Evolutionary conservation across 1,140 invertebrate species (phyloP).

Genomic region (Eriocheir sinensis): DNA sequence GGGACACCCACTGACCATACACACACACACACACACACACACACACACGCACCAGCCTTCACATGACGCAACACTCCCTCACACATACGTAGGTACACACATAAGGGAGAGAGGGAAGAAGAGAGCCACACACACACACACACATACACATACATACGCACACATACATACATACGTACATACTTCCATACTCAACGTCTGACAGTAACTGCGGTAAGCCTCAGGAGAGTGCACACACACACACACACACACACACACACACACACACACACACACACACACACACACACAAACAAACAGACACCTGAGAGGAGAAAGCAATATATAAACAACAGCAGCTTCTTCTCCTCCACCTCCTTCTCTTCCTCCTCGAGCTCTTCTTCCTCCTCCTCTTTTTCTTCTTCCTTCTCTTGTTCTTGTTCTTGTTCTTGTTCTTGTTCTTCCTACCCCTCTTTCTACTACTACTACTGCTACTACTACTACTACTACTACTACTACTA

Average conservation of each 20-base stretch:
- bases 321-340: background rate
- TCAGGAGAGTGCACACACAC: background rate
- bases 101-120: no score
- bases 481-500: background rate
- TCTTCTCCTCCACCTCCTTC: no score
- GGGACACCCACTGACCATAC: no score
- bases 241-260: slow-evolving; percentile 1
- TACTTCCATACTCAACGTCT: background rate
- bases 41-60: background rate
- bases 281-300: slow-evolving; percentile 7
- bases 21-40: no score
- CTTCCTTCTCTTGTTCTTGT: background rate
- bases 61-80: background rate
- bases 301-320: no score
- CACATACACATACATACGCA: background rate
- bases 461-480: background rate
- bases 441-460: background rate
- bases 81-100: background rate
- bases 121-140: background rate
- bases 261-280: slow-evolving; percentile 3
- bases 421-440: background rate
- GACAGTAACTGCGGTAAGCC: background rate
- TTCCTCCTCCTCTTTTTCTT: no score
- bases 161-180: background rate
- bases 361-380: no score